Base-by-base conservation (phyloP, 2,797 vertebrate species). In the Hoplostethus mediterraneus region DNA sequence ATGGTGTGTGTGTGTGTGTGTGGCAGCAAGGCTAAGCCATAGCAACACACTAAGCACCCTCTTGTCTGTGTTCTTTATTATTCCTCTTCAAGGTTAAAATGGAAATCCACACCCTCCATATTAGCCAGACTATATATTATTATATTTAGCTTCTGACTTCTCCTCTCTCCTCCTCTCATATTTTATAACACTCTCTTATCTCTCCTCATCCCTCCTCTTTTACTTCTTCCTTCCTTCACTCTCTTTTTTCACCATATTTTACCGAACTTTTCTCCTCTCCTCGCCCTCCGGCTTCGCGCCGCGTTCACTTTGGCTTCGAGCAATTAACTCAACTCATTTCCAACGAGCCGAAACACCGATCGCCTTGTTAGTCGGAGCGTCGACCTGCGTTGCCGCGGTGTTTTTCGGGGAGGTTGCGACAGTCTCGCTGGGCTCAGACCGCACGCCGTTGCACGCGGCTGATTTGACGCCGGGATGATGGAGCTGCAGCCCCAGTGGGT, bases 291-390 rank as follows among this genome's bases (percentile, higher is more conserved):
- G n/a, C n/a, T n/a, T n/a, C n/a, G n/a, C n/a, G n/a, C n/a, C n/a
- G n/a, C n/a, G n/a, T n/a, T n/a, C n/a, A n/a, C n/a, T n/a, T n/a
- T n/a, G 5, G 47, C 44, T 47, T 31, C 36, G 0, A 5, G 84
- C 83, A 80, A 86, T 88, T 82, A 81, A 78, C 25, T 51, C 48
- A 80, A 82, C 80, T 76, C 72, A 77, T 82, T 73, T 57, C 54
- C 82, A 83, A 87, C 36, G 59, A 86, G 59, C 56, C 80, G 62
- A 84, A 84, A 83, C 76, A 62, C 82, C 82, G 78, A 86, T 85
- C 80, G 57, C 63, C 71, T 73, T 80, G 75, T 81, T 77, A 63
- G 49, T 58, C 2, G 6, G 12, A 59, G 59, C 55, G 70, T 63
- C 72, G 56, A 36, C 38, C 25, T 49, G 49, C 33, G 4, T 6